A percentile compares a stretch with the other conserved stretches of the same genome.
Evolutionary conservation across 2,888 invertebrate genomes (phyloP).

Genomic region (Rhagophthalmus giganteus): DNA sequence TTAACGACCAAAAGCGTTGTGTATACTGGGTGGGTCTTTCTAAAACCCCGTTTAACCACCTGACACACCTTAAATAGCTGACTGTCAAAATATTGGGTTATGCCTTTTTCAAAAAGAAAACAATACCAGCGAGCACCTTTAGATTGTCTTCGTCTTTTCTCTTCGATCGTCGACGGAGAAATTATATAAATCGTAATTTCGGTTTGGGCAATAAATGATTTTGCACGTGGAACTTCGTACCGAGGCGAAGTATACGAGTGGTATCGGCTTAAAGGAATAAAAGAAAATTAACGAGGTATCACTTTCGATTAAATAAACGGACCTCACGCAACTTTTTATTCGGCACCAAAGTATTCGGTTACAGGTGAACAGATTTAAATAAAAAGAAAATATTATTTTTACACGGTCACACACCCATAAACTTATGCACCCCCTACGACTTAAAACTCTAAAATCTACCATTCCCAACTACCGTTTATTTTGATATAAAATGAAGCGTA

Average conservation of each 20-base stretch:
- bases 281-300: conserved; percentile 10
- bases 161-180: no score
- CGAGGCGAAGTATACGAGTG: no score
- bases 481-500: conserved; percentile 29
- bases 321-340: conserved; percentile 20
- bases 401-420: conserved; percentile 9
- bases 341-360: conserved; percentile 22
- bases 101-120: background rate
- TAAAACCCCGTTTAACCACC: conserved; percentile 28
- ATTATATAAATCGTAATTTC: no score
- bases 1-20: conserved; percentile 32
- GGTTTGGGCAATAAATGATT: no score
- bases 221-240: no score
- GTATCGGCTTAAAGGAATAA: conserved; percentile 2
- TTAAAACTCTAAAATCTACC: conserved; percentile 17
- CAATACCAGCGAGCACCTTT: no score
- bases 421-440: conserved; percentile 8
- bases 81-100: conserved; percentile 26
- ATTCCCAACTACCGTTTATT: conserved; percentile 34
- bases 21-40: conserved; percentile 29
- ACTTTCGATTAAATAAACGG: conserved; percentile 23
- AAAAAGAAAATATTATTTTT: conserved; percentile 7
- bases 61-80: conserved; percentile 30
- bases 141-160: no score
- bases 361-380: conserved; percentile 15